Conservation (phyloP, 2,888 invertebrate genomes). For the Augochlorella aurata region DNA sequence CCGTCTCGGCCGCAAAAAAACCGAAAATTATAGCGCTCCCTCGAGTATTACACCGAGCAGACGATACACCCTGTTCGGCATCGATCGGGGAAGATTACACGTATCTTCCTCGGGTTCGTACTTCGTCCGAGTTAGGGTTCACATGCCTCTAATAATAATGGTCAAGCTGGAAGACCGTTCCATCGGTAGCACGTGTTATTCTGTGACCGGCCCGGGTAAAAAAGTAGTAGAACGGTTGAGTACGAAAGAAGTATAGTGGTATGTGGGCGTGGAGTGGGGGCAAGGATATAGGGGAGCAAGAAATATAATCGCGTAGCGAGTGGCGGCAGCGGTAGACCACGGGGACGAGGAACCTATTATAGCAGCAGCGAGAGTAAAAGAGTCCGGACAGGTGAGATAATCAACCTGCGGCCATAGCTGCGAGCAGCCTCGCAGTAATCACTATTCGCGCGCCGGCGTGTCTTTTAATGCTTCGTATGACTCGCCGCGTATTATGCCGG, state of each 20-base stretch:
- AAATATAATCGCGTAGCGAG: slow-evolving; percentile 72
- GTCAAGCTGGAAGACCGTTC: not conserved
- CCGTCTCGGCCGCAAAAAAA: not conserved
- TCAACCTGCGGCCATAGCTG: slow-evolving; percentile 75
- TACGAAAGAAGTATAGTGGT: slow-evolving; percentile 37
- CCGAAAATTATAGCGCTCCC: not conserved
- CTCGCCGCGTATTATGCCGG: slow-evolving; percentile 44
- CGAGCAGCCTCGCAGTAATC: slow-evolving; percentile 77
- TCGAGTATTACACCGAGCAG: not conserved
- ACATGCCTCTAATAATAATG: not conserved
- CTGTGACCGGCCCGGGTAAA: not conserved
- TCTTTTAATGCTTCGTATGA: slow-evolving; percentile 72
- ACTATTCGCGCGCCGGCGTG: slow-evolving; percentile 72
- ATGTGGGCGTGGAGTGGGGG: slow-evolving; percentile 46
- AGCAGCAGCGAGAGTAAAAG: slow-evolving; percentile 77
- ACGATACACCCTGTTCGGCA: not conserved
- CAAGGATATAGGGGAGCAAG: slow-evolving; percentile 68
- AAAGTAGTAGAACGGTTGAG: not conserved
- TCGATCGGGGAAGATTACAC: not conserved
- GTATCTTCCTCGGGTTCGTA: not conserved
- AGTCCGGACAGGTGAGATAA: slow-evolving; percentile 80
- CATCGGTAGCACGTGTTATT: slow-evolving; percentile 5
- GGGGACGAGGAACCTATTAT: slow-evolving; percentile 77
- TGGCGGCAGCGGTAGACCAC: slow-evolving; percentile 68
- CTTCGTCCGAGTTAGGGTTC: not conserved